phyloP scores from a whole-genome alignment of 2,888 invertebrate species.

The Harpagoxenus sublaevis region DNA sequence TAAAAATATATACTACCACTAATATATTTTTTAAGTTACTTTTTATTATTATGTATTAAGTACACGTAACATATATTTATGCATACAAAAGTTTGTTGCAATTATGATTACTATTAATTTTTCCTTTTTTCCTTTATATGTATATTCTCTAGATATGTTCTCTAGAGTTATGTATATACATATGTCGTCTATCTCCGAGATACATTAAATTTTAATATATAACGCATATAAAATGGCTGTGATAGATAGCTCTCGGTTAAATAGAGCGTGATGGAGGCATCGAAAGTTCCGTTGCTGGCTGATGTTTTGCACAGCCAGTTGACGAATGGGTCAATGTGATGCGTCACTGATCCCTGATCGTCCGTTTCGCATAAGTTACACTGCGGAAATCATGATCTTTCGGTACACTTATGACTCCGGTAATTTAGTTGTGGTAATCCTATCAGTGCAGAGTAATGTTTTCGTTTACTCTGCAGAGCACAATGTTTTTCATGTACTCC shows the following conservation, averaged over 20 bases:
- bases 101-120: not conserved
- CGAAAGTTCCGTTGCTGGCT: slow-evolving; percentile 29
- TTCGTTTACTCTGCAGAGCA: not conserved
- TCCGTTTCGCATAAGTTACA: slow-evolving; percentile 38
- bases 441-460: slow-evolving; percentile 4
- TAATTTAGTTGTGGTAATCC: slow-evolving; percentile 47
- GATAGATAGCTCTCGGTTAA: slow-evolving; percentile 36
- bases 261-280: slow-evolving; percentile 36
- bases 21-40: not conserved
- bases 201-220: slow-evolving; percentile 33
- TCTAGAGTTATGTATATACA: not conserved
- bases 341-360: slow-evolving; percentile 36
- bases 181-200: not conserved
- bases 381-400: slow-evolving; percentile 27
- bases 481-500: slow-evolving; percentile 1
- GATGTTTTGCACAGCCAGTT: slow-evolving; percentile 34
- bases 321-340: slow-evolving; percentile 43
- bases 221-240: slow-evolving; percentile 11
- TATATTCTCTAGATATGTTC: not conserved
- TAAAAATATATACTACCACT: not conserved
- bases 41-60: not conserved
- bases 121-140: not conserved
- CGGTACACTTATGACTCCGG: slow-evolving; percentile 14
- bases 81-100: not conserved
- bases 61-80: not conserved